These are phyloP conservation scores for Ambastaia sidthimunki DNA, from an alignment of 2,797 vertebrate species.

Conservation along the genomic window DNA sequence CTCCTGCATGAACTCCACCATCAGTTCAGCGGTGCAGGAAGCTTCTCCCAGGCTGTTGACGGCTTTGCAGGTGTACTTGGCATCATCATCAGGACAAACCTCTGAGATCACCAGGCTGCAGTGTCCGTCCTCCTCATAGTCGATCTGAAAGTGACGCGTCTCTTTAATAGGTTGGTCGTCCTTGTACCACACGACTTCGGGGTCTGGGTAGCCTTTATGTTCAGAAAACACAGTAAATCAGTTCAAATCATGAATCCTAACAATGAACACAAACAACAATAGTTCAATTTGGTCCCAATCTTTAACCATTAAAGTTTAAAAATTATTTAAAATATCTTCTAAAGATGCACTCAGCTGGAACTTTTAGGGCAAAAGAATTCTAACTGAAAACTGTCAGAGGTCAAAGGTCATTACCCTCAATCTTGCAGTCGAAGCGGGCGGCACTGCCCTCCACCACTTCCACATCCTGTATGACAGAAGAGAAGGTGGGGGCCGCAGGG, in stretches of 20 bases:
- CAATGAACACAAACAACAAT: neutral
- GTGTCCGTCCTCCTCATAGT: slow-evolving; percentile 90
- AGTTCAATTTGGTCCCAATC: neutral
- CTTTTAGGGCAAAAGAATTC: neutral
- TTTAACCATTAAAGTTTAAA: neutral
- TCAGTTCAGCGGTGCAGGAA: slow-evolving; percentile 85
- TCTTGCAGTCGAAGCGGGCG: slow-evolving; percentile 90
- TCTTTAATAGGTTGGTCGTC: slow-evolving; percentile 90
- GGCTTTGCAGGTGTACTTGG: slow-evolving; percentile 90
- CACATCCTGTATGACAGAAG: slow-evolving; percentile 83
- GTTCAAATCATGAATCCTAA: neutral
- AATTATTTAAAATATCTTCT: too few relatives aligned
- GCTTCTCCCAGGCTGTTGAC: slow-evolving; percentile 87
- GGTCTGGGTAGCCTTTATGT: slow-evolving; percentile 83
- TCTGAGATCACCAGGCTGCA: slow-evolving; percentile 86
- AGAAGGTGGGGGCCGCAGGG: slow-evolving; percentile 81
- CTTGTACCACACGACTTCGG: slow-evolving; percentile 90
- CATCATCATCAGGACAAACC: slow-evolving; percentile 86
- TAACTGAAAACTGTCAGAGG: neutral
- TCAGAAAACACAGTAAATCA: slow-evolving; percentile 8
- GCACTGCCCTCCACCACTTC: slow-evolving; percentile 88
- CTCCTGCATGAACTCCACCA: slow-evolving; percentile 86
- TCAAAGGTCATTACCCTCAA: slow-evolving; percentile 78
- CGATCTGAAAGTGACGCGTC: slow-evolving; percentile 90
- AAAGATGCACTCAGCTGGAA: neutral